Conservation (phyloP, 2,888 invertebrate genomes). For the Catocala nupta region DNA sequence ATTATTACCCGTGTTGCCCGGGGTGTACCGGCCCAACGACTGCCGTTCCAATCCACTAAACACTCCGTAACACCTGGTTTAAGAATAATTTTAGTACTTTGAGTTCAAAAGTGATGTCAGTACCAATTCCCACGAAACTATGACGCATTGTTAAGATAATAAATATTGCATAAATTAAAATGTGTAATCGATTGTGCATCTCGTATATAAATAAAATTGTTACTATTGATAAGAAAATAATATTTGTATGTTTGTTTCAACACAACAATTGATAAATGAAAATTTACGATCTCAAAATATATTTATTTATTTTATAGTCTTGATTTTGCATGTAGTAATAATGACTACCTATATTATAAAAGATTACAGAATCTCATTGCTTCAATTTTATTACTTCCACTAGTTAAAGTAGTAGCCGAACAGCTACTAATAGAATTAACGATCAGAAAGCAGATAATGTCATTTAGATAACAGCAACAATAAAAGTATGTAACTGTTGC, state of each 20-base stretch:
- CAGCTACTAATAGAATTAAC: constrained; percentile 3
- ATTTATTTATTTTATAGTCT: too few relatives aligned
- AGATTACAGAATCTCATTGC: too few relatives aligned
- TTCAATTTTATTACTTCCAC: too few relatives aligned
- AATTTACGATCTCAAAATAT: too few relatives aligned
- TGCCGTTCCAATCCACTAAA: too few relatives aligned
- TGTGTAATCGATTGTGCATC: constrained; percentile 21
- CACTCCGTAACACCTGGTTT: too few relatives aligned
- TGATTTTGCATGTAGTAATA: too few relatives aligned
- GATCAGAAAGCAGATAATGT: constrained; percentile 11
- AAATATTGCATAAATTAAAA: constrained; percentile 3
- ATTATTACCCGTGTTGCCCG: too few relatives aligned
- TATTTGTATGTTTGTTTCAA: constrained; percentile 1
- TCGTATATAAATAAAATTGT: constrained; percentile 4
- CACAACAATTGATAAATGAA: too few relatives aligned
- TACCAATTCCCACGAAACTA: neutral
- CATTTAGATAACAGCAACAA: constrained; percentile 8
- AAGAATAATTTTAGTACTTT: too few relatives aligned
- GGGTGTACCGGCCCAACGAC: too few relatives aligned
- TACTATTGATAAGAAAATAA: neutral
- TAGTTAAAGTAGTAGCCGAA: neutral
- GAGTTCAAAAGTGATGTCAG: constrained; percentile 1
- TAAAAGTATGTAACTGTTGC: constrained; percentile 4
- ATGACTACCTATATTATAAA: too few relatives aligned
- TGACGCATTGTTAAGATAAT: constrained; percentile 6